Conservation (phyloP, 2,797 vertebrate species). For the Enteromius paludinosus region DNA sequence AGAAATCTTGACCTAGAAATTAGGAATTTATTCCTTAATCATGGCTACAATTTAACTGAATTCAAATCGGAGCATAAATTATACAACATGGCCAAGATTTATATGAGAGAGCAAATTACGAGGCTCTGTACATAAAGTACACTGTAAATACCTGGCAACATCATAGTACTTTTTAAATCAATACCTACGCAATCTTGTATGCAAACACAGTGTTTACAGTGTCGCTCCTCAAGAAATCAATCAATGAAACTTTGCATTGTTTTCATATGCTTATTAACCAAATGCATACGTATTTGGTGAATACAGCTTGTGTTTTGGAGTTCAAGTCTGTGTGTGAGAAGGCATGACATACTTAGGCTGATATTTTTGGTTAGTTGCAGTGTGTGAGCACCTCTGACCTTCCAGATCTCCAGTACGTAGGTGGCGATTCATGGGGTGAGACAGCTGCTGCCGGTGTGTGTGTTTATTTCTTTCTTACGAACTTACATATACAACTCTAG, state of each 20-base stretch:
- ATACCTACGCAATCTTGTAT: not conserved
- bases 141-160: not conserved
- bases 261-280: not conserved
- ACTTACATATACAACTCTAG: slow-evolving; percentile 37
- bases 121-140: not conserved
- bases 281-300: not conserved
- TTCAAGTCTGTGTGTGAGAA: not conserved
- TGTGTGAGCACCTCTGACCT: slow-evolving; percentile 44
- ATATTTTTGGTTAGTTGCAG: slow-evolving; percentile 42
- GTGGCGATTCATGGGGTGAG: slow-evolving; percentile 45
- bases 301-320: slow-evolving; percentile 22
- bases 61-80: not conserved
- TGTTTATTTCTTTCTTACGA: slow-evolving; percentile 42
- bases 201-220: not conserved
- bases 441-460: slow-evolving; percentile 51
- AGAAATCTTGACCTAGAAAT: not conserved
- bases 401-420: slow-evolving; percentile 29
- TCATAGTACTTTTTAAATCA: not conserved
- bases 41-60: not conserved
- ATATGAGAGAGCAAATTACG: not conserved
- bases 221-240: not conserved
- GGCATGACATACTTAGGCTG: slow-evolving; percentile 5
- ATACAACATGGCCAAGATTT: not conserved
- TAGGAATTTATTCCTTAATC: not conserved
- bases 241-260: not conserved